Evolutionary conservation across 1,140 invertebrate genomes (phyloP), one percentile per base, ranked within the genome.

Genomic region (Solenopsis fugax): DNA sequence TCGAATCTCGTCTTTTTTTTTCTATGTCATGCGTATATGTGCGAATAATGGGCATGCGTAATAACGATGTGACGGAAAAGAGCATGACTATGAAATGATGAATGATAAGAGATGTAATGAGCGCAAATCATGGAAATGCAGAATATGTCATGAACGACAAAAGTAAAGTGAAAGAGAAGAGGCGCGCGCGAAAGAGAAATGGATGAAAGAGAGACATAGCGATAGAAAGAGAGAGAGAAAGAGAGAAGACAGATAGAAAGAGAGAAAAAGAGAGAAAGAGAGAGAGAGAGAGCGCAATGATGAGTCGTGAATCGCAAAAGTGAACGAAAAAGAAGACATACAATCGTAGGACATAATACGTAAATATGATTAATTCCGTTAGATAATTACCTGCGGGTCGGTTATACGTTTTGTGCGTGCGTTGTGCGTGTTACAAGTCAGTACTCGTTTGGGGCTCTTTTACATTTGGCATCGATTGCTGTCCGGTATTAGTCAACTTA

Each of bases 401-500:
- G 91, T 93, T 94, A 93, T 94, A 94, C 92, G 92, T 94, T 94
- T 93, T 94, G 90, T 95, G 92, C 93, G 93, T 95, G 92, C 93
- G 92, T 94, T 94, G 93, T 94, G 92, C 93, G 92, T 95, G 92
- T 95, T 95, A 95, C 94, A 95, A 95, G 93, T 95, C 94, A 95
- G 94, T 95, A 95, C 94, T 95, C 93, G 94, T 95, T 93, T 94
- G 94, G 91, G 93, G 93, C 93, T 95, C 94, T 95, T 94, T 95
- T 93, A 95, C 93, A 93, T 93, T 95, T 94, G 94, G 93, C 94
- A 93, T 94, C 93, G 92, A 90, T 90, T 94, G 93, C 92, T 94
- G 94, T 95, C 94, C 94, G 92, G 93, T 95, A 94, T 95, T 95
- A 95, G 94, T 95, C 94, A 95, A 95, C 94, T 95, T 95, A 95